Conservation (phyloP, 2,113 vertebrate genomes). For the Pholis gunnellus region DNA sequence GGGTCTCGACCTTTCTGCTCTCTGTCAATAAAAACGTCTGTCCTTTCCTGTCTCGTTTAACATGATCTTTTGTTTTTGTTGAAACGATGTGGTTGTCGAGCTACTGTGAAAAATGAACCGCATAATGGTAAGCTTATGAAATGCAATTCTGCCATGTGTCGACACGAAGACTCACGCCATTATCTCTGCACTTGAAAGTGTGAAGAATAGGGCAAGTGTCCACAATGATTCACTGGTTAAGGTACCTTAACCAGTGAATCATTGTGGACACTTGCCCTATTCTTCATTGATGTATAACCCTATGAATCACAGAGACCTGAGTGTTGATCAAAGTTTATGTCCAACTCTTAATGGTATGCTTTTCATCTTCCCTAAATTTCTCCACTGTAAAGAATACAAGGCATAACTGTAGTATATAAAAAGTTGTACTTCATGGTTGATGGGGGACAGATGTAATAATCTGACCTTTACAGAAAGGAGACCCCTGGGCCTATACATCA, state of each 20-base stretch:
- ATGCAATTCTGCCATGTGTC: neutral
- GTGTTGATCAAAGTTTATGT: neutral
- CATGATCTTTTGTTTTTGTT: neutral
- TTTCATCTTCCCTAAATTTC: neutral
- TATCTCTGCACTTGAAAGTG: neutral
- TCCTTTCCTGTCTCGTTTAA: neutral
- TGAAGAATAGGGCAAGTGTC: neutral
- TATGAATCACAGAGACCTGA: neutral
- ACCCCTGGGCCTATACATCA: neutral
- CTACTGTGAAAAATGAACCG: constrained; percentile 7
- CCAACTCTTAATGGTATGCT: too few species aligned
- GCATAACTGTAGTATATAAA: neutral
- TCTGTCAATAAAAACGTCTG: neutral
- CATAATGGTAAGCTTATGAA: neutral
- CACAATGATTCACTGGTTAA: neutral
- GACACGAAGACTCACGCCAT: neutral
- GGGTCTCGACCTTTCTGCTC: neutral
- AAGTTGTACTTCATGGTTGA: neutral
- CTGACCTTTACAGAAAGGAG: neutral
- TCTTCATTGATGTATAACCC: neutral
- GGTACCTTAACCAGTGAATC: too few species aligned
- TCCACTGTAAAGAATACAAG: neutral
- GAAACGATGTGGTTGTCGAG: constrained; percentile 7
- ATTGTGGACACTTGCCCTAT: too few species aligned
- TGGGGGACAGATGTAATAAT: constrained; percentile 1